Percentiles rank a stretch among this genome's conserved stretches.
Evolutionary conservation across 2,888 invertebrate genomes (phyloP).

Genomic region (Halocaridina rubra): DNA sequence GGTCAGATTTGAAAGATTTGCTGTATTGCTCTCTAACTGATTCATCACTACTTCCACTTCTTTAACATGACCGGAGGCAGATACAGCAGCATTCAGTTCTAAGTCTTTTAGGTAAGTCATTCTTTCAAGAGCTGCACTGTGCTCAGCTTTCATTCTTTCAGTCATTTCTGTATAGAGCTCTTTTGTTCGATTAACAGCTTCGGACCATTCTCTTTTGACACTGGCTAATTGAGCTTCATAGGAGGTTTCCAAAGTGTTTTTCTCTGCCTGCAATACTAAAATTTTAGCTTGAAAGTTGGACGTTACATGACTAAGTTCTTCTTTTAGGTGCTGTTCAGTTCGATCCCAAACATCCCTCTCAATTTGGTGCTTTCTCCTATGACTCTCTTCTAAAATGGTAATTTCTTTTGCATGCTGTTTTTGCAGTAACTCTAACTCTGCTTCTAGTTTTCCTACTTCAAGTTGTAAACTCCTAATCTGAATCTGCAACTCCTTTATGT

Average conservation of each 20-base stretch:
- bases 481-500: not conserved
- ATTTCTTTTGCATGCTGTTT: constrained; percentile 36
- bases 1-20: constrained; percentile 32
- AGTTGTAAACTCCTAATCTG: constrained; percentile 24
- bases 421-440: constrained; percentile 35
- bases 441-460: constrained; percentile 15
- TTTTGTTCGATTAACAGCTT: constrained; percentile 42
- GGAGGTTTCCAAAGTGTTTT: constrained; percentile 17
- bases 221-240: constrained; percentile 20
- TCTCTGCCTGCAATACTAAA: constrained; percentile 33
- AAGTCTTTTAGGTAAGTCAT: constrained; percentile 46
- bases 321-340: constrained; percentile 22
- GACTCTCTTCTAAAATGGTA: constrained; percentile 22
- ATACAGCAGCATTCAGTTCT: constrained; percentile 48
- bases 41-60: constrained; percentile 51
- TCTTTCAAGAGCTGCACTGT: constrained; percentile 33
- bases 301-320: constrained; percentile 14
- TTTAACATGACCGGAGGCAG: constrained; percentile 48
- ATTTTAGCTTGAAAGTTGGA: constrained; percentile 35
- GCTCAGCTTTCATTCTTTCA: constrained; percentile 51
- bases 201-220: constrained; percentile 31
- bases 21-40: constrained; percentile 50
- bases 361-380: constrained; percentile 23
- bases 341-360: constrained; percentile 34
- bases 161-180: constrained; percentile 44